Percentiles rank a stretch among this genome's conserved stretches.
These are phyloP conservation scores for Calonectris borealis DNA, from an alignment of 2,113 vertebrate genomes.

Conservation along the genomic window DNA sequence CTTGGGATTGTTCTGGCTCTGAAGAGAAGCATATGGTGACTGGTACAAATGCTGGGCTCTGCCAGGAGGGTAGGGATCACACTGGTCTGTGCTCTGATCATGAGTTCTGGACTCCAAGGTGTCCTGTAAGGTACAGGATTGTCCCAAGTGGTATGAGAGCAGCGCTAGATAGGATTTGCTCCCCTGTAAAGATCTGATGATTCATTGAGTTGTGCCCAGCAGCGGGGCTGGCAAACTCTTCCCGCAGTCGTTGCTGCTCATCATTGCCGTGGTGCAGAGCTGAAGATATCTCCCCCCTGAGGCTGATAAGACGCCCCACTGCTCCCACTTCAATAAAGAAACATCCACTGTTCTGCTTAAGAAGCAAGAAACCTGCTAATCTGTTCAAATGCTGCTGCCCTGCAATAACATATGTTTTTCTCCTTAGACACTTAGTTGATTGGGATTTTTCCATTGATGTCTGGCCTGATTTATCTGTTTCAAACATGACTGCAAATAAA, in stretches of 20 bases:
- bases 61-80: fast-evolving
- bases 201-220: not conserved
- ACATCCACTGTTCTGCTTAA: not conserved
- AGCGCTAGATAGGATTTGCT: not conserved
- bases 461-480: constrained; percentile 49
- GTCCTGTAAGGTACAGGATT: not conserved
- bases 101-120: not conserved
- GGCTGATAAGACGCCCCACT: not conserved
- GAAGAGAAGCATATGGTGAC: not conserved
- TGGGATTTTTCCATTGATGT: constrained; percentile 49
- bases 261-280: not conserved
- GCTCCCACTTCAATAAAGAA: not conserved
- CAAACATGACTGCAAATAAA: constrained; percentile 40
- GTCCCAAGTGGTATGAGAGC: not conserved
- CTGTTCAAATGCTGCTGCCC: not conserved
- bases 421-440: not conserved
- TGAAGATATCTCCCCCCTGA: not conserved
- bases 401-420: not conserved
- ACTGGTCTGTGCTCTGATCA: not conserved
- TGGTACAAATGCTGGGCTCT: not conserved
- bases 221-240: not conserved
- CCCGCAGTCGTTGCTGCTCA: not conserved
- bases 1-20: not conserved
- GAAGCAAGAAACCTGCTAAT: not conserved
- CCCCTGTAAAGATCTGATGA: not conserved